Base-by-base conservation (phyloP, 2,797 vertebrate genomes). In the Carduelis carduelis region DNA sequence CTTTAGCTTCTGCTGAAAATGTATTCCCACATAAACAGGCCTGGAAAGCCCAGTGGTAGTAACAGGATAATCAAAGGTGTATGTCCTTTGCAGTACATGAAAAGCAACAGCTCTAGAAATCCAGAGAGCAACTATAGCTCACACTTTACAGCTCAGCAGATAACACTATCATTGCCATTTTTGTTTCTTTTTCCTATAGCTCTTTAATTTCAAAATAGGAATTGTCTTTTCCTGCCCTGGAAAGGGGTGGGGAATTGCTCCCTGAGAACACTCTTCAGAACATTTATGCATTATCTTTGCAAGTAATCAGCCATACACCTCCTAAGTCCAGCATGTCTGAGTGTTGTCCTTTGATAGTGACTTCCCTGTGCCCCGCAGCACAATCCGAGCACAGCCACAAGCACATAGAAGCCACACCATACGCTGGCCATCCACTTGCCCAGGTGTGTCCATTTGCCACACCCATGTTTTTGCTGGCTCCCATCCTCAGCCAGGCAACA, bases 391-490 rank as follows among this genome's bases (percentile, higher is more conserved):
- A 61, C 0, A 0, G 22, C 20, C 41, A 23, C 3, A 28, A 5
- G 34, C 49, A 64, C 41, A 30, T 9, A 35, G 28, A 34, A 72
- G 37, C 52, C 44, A 4, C 8, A 39, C 30, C 52, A 35, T 12
- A 27, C 0, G 9, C n/a, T 9, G 21, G 27, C 19, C 30, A 64
- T n/a, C 35, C 14, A 3, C 19, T 34, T 30, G 56, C 37, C 22
- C 19, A 0, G 0, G 5, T 30, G 32, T 1, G 1, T 13, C 22
- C 15, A 35, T 64, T 56, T 68, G 44, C 34, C 4, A 2, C 77
- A 57, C 18, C 16, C 53, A 14, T 6, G 12, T 26, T 59, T 43
- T 30, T 30, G 39, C 59, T 43, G 30, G 27, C 39, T 77, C 68
- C 1, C 0, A n/a, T 19, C 14, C 34, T 57, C 35, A 49, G 22